Percentiles rank a stretch among this genome's conserved stretches.
These are phyloP conservation scores for Uromys caudimaculatus DNA, from an alignment of 2,797 vertebrate species.

Conservation along the genomic window DNA sequence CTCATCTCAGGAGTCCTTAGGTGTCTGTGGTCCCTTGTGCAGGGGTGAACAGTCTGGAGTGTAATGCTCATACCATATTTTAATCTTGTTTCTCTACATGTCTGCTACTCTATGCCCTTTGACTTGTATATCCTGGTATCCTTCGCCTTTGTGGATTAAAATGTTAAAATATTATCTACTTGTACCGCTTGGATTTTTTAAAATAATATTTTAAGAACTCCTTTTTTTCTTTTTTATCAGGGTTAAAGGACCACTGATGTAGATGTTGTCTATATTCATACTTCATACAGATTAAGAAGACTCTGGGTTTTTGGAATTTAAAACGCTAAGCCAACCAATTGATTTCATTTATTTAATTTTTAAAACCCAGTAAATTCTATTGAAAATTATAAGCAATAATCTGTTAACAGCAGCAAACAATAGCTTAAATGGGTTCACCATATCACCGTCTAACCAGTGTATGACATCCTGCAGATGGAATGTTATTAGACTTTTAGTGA, in stretches of 20 bases:
- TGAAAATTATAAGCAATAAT: not conserved
- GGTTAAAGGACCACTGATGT: not conserved
- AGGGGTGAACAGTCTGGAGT: not conserved
- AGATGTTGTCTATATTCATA: not conserved
- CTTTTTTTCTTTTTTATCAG: not conserved
- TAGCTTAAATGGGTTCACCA: conserved; percentile 8
- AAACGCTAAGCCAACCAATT: conserved; percentile 1
- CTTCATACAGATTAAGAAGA: not conserved
- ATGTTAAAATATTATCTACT: not conserved
- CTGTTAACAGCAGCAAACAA: not conserved
- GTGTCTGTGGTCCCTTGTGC: not conserved
- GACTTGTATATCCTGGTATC: no score
- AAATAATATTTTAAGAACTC: not conserved
- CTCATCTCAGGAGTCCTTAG: not conserved
- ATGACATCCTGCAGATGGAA: not conserved
- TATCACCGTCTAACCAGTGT: not conserved
- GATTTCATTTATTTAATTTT: conserved; percentile 14
- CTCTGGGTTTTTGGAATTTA: conserved; percentile 32
- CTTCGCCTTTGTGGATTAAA: not conserved
- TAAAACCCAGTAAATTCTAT: not conserved
- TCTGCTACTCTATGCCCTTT: not conserved
- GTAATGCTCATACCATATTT: not conserved
- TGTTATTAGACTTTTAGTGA: conserved; percentile 57
- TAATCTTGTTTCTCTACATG: not conserved
- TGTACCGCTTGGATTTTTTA: conserved; percentile 11